A percentile compares a stretch with the other conserved stretches of the same genome.
These are phyloP conservation scores for Agrypnia vestita DNA, from an alignment of 1,140 invertebrate genomes.

Conservation along the genomic window DNA sequence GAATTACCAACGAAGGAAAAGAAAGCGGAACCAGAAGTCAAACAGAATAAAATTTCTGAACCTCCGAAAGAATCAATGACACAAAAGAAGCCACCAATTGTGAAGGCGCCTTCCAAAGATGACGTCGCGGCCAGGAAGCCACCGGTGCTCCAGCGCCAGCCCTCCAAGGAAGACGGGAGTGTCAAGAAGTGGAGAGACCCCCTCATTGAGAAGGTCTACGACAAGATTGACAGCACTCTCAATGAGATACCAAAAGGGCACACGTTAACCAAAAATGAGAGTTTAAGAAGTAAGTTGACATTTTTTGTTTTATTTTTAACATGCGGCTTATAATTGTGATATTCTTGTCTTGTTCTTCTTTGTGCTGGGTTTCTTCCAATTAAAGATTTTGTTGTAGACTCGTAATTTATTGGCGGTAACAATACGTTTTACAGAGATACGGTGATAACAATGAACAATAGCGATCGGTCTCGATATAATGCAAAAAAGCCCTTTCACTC, in stretches of 20 bases:
- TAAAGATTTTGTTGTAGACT: too few relatives aligned
- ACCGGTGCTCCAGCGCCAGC: conserved; percentile 68
- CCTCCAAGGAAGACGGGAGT: conserved; percentile 68
- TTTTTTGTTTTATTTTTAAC: too few relatives aligned
- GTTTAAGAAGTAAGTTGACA: conserved; percentile 69
- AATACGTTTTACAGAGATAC: too few relatives aligned
- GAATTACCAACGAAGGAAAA: conserved; percentile 41
- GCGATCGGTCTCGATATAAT: too few relatives aligned
- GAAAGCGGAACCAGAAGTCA: conserved; percentile 53
- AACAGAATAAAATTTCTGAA: conserved; percentile 52
- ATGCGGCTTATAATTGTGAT: too few relatives aligned
- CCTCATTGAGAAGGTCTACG: conserved; percentile 70
- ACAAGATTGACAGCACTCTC: conserved; percentile 71
- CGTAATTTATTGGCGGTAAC: too few relatives aligned
- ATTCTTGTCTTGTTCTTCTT: too few relatives aligned
- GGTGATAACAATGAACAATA: too few relatives aligned
- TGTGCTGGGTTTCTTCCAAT: too few relatives aligned
- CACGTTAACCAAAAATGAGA: conserved; percentile 71
- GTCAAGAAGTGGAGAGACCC: conserved; percentile 72
- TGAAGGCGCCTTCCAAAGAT: conserved; percentile 59
- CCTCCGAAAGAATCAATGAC: conserved; percentile 47
- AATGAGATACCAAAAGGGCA: conserved; percentile 71
- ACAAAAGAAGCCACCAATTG: conserved; percentile 58
- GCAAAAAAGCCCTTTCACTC: too few relatives aligned
- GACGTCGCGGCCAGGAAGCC: conserved; percentile 68